These are phyloP conservation scores for Calliphora vicina DNA, from an alignment of 1,140 invertebrate species.

Conservation along the genomic window DNA sequence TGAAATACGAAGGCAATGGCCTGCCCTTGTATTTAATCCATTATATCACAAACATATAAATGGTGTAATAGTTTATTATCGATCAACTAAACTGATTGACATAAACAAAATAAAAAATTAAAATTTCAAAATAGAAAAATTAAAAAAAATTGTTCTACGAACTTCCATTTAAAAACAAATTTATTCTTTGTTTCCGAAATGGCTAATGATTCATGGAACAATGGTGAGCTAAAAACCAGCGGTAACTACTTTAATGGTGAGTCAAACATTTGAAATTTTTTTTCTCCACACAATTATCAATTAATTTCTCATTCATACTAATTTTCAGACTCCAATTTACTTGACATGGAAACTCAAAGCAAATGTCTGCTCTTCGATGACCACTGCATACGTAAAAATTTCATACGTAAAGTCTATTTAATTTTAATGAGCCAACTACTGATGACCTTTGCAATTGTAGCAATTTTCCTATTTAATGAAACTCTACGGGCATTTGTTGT, in stretches of 20 bases:
- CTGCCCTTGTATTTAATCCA: no score
- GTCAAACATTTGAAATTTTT: no score
- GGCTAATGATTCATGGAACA: background rate
- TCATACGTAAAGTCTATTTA: constrained; percentile 74
- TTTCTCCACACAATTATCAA: no score
- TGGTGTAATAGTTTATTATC: no score
- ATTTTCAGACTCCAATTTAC: background rate
- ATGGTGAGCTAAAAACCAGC: background rate
- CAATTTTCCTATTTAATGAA: constrained; percentile 76
- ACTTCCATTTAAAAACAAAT: no score
- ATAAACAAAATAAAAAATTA: background rate
- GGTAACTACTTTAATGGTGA: background rate
- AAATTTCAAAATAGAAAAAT: background rate
- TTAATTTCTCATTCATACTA: background rate
- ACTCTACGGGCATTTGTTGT: constrained; percentile 67
- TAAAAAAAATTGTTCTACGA: no score
- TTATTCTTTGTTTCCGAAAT: no score
- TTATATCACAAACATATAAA: no score
- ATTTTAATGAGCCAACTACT: constrained; percentile 71
- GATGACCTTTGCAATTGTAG: constrained; percentile 82
- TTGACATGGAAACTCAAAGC: background rate
- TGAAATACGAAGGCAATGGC: no score
- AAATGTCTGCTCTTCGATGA: constrained; percentile 81
- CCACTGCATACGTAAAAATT: constrained; percentile 75
- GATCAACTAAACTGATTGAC: no score